These are phyloP conservation scores for Oreochromis aureus DNA, from an alignment of 2,113 vertebrate genomes.

Conservation along the genomic window DNA sequence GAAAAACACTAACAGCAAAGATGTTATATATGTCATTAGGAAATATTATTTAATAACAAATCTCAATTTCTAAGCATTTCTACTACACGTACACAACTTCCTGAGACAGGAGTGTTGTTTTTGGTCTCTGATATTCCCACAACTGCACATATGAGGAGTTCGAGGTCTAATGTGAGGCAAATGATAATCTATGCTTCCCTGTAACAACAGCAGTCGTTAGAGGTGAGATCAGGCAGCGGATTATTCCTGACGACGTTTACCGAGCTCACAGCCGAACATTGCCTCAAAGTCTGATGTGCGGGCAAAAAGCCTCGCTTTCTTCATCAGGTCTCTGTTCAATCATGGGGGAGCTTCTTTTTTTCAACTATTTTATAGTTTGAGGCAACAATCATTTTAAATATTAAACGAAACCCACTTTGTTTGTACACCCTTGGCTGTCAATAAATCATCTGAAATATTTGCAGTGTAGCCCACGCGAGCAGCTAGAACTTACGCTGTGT, in stretches of 20 bases:
- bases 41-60: slow-evolving; percentile 20
- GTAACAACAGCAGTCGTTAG: not conserved
- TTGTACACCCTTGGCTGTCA: slow-evolving; percentile 14
- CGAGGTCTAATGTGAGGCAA: not conserved
- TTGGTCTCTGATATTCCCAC: not conserved
- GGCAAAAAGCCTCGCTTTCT: not conserved
- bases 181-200: not conserved
- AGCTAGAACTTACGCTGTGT: not conserved
- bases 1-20: not conserved
- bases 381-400: slow-evolving; percentile 4
- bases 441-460: slow-evolving; percentile 17
- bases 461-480: not conserved
- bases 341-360: not conserved
- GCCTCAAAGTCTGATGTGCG: slow-evolving; percentile 14
- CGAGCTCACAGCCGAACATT: not conserved
- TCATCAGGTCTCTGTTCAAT: not conserved
- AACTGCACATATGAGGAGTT: not conserved
- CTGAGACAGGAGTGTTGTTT: not conserved
- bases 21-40: slow-evolving; percentile 12
- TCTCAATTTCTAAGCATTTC: slow-evolving; percentile 1
- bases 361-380: not conserved
- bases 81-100: not conserved
- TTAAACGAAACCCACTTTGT: slow-evolving; percentile 17
- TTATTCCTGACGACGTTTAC: not conserved
- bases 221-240: not conserved